These are phyloP conservation scores for Harpagifer antarcticus DNA, from an alignment of 2,797 vertebrate species.

Conservation along the genomic window DNA sequence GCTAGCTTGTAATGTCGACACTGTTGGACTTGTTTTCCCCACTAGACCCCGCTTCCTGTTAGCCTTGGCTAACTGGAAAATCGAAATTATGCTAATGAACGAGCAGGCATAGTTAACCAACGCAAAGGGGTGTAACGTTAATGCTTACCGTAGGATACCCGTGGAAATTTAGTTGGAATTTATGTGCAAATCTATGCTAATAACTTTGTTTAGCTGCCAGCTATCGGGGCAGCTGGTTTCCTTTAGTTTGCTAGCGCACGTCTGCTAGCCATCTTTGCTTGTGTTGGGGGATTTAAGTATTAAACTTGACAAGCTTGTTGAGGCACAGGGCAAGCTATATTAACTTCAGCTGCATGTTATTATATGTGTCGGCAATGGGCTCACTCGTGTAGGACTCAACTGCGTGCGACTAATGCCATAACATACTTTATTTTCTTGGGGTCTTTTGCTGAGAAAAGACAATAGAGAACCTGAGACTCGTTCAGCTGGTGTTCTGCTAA, in stretches of 20 bases:
- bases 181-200: slow-evolving; percentile 16
- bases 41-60: slow-evolving; percentile 79
- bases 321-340: not conserved
- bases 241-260: slow-evolving; percentile 66
- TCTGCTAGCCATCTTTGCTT: slow-evolving; percentile 74
- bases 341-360: slow-evolving; percentile 9
- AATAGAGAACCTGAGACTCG: slow-evolving; percentile 63
- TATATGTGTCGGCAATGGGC: not conserved
- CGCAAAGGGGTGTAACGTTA: slow-evolving; percentile 47
- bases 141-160: not conserved
- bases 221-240: slow-evolving; percentile 30
- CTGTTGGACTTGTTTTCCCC: slow-evolving; percentile 78
- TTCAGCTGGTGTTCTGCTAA: slow-evolving; percentile 49
- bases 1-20: slow-evolving; percentile 75
- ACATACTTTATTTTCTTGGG: slow-evolving; percentile 49
- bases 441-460: slow-evolving; percentile 55
- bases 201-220: slow-evolving; percentile 56
- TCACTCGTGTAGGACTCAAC: not conserved
- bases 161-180: slow-evolving; percentile 23
- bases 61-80: slow-evolving; percentile 75
- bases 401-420: slow-evolving; percentile 15
- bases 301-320: slow-evolving; percentile 51
- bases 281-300: slow-evolving; percentile 63
- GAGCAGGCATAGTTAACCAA: slow-evolving; percentile 53
- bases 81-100: slow-evolving; percentile 65